phyloP scores from a whole-genome alignment of 2,113 vertebrate species.

The Suricata suricatta region DNA sequence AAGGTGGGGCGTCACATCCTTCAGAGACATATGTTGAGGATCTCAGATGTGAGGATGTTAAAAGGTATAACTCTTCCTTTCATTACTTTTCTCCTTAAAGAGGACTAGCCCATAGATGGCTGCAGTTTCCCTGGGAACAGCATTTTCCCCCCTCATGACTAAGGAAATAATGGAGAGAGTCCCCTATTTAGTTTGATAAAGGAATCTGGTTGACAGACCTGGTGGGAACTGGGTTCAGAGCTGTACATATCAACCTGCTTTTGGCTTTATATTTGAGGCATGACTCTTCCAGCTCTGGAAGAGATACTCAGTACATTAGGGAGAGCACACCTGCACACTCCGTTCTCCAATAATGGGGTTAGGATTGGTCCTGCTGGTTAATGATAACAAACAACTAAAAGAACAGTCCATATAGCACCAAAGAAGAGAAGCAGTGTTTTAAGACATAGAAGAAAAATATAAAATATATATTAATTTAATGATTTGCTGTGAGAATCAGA shows the following conservation, averaged over 20 bases:
- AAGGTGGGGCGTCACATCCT: neutral
- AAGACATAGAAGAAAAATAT: neutral
- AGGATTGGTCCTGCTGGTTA: neutral
- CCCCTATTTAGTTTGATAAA: neutral
- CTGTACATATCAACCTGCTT: neutral
- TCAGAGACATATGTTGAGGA: neutral
- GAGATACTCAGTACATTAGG: neutral
- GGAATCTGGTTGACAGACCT: neutral
- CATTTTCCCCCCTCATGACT: neutral
- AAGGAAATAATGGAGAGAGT: neutral
- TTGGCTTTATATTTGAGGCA: neutral
- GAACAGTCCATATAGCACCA: neutral
- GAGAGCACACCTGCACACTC: neutral
- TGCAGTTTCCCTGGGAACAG: neutral
- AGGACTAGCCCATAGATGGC: neutral
- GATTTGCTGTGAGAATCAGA: neutral
- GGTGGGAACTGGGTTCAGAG: neutral
- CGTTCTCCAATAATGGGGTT: neutral
- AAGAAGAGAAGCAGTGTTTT: neutral
- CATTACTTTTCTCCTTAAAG: neutral
- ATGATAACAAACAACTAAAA: neutral
- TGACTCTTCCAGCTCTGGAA: neutral
- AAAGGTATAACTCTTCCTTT: neutral
- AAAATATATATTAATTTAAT: neutral
- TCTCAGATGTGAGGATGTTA: neutral